Percentiles rank a stretch among this genome's conserved stretches.
Conservation (phyloP, 2,113 vertebrate species). For the Chascanopsetta lugubris region DNA sequence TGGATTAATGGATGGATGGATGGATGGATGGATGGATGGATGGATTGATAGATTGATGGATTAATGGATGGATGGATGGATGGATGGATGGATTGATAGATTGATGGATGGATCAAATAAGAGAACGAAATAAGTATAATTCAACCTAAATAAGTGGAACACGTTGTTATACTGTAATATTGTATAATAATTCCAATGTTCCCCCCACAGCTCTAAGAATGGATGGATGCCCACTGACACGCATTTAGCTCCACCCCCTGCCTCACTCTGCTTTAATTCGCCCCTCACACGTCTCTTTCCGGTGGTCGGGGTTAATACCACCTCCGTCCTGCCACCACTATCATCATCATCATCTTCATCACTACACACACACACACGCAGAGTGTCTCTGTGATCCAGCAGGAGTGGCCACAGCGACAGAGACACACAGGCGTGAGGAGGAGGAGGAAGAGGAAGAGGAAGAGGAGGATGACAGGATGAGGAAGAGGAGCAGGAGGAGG, state of each 20-base stretch:
- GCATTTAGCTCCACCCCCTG: slow-evolving; percentile 4
- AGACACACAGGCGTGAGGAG: neutral
- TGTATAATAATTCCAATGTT: too few species aligned
- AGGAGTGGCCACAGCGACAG: neutral
- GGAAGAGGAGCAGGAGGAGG: slow-evolving; percentile 10
- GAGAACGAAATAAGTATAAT: too few species aligned
- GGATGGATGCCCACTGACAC: neutral
- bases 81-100: too few species aligned
- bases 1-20: too few species aligned
- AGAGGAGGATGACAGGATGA: slow-evolving; percentile 8
- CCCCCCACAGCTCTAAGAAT: neutral
- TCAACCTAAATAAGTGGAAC: too few species aligned
- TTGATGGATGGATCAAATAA: too few species aligned
- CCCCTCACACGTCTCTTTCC: slow-evolving; percentile 18
- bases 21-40: too few species aligned
- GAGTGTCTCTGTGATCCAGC: neutral
- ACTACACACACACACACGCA: slow-evolving; percentile 34
- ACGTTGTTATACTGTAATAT: too few species aligned
- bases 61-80: too few species aligned
- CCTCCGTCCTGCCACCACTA: slow-evolving; percentile 24
- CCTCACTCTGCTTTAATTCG: slow-evolving; percentile 6
- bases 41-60: too few species aligned
- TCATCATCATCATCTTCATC: too few species aligned
- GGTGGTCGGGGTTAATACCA: slow-evolving; percentile 41
- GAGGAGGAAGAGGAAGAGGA: slow-evolving; percentile 8